Evolutionary conservation across 2,113 vertebrate species (phyloP).

Genomic region (Micromys minutus): DNA sequence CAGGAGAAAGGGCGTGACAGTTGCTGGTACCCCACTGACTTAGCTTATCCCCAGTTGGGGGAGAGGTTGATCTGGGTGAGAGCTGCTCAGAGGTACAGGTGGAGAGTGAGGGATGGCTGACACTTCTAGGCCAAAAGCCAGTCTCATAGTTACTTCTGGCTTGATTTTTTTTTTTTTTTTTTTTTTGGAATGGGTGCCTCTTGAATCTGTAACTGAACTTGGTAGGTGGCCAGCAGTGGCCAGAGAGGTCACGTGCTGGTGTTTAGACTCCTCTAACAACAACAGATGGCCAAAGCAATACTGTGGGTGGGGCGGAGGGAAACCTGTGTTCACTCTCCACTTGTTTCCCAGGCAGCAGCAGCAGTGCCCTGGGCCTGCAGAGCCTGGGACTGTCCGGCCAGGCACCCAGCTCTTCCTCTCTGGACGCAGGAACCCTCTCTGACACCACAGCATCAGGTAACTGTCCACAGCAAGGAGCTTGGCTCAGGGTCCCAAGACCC

Average conservation of each 20-base stretch:
- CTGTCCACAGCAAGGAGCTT: conserved; percentile 82
- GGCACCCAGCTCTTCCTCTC: conserved; percentile 97
- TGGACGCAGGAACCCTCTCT: conserved; percentile 97
- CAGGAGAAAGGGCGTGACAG: conserved; percentile 56
- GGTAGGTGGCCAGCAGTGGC: conserved; percentile 49
- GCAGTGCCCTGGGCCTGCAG: conserved; percentile 97
- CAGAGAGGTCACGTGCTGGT: conserved; percentile 48
- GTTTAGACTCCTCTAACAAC: conserved; percentile 46
- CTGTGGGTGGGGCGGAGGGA: conserved; percentile 50
- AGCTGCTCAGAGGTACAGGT: conserved; percentile 75
- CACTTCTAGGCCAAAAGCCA: neutral
- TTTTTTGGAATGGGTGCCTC: conserved; percentile 32
- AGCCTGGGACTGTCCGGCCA: conserved; percentile 97
- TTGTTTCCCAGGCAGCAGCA: conserved; percentile 93
- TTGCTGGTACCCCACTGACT: conserved; percentile 58
- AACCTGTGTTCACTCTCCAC: conserved; percentile 65
- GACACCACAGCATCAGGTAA: conserved; percentile 99
- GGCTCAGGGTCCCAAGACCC: conserved; percentile 70
- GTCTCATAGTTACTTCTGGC: neutral
- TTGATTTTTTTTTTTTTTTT: too few species aligned
- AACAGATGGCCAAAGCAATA: conserved; percentile 30
- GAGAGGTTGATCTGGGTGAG: conserved; percentile 78
- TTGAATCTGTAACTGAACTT: neutral
- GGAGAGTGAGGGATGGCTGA: conserved; percentile 72
- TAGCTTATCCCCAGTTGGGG: conserved; percentile 63